These are phyloP conservation scores for Acanthaster planci DNA, from an alignment of 35 echinoderm and acorn worm genomes.

Conservation along the genomic window DNA sequence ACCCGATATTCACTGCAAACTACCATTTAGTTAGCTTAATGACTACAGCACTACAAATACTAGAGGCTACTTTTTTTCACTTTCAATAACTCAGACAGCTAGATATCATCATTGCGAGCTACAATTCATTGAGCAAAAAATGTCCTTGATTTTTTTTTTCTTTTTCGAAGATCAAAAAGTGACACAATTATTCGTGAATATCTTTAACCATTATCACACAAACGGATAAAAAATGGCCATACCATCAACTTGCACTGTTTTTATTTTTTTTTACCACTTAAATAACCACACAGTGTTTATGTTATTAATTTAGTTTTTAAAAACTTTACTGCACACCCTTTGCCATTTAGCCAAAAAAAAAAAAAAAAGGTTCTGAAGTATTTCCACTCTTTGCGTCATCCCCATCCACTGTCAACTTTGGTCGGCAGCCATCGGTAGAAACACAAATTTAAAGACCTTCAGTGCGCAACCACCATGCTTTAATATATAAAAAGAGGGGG, in stretches of 20 bases:
- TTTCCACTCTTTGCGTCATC: neutral
- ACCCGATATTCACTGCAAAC: slow-evolving; percentile 28
- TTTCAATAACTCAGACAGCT: slow-evolving; percentile 17
- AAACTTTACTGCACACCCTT: neutral
- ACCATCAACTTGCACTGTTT: slow-evolving; percentile 31
- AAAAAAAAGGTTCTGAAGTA: too few relatives aligned
- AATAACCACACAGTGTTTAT: slow-evolving; percentile 26
- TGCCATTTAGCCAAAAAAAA: too few relatives aligned
- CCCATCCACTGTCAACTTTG: slow-evolving; percentile 1
- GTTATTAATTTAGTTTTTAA: neutral
- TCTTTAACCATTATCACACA: slow-evolving; percentile 12
- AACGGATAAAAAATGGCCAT: slow-evolving; percentile 25
- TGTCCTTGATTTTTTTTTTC: neutral
- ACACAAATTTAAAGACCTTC: neutral
- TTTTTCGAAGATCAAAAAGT: slow-evolving; percentile 11
- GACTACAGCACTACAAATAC: neutral
- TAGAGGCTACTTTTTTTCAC: neutral
- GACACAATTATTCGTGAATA: slow-evolving; percentile 26
- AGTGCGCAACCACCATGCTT: neutral
- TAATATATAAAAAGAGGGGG: too few relatives aligned
- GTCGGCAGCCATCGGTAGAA: slow-evolving; percentile 2
- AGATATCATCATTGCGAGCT: slow-evolving; percentile 10
- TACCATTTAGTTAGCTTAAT: neutral
- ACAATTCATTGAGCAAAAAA: slow-evolving; percentile 19
- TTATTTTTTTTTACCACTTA: slow-evolving; percentile 10